Evolutionary conservation across 35 echinoderm and acorn worm species (phyloP).

Genomic region (Patiria miniata): DNA sequence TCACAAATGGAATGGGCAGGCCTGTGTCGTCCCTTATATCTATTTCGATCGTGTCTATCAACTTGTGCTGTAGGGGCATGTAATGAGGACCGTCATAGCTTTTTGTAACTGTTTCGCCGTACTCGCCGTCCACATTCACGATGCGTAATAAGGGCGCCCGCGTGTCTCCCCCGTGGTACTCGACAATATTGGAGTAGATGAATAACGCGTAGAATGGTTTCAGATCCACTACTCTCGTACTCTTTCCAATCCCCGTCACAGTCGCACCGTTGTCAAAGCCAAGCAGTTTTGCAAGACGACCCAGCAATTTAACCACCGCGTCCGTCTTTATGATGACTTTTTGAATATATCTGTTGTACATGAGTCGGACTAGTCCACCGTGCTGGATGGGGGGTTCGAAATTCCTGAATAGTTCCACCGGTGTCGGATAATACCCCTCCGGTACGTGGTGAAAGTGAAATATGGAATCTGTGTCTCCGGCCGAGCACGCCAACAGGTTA

Average conservation of each 20-base stretch:
- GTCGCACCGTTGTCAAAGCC: background rate
- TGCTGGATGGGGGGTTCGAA: too few species aligned
- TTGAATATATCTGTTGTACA: too few species aligned
- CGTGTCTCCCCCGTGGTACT: slow-evolving; percentile 39
- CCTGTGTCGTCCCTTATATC: slow-evolving; percentile 63
- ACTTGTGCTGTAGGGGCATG: slow-evolving; percentile 14
- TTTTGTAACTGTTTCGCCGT: background rate
- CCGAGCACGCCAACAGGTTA: too few species aligned
- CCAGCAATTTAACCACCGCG: too few species aligned
- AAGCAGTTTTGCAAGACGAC: background rate
- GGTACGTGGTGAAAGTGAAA: too few species aligned
- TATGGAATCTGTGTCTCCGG: too few species aligned
- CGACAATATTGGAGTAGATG: slow-evolving; percentile 34
- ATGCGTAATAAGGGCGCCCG: slow-evolving; percentile 42
- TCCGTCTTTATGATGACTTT: too few species aligned
- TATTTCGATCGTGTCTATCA: slow-evolving; percentile 46
- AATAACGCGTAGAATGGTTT: slow-evolving; percentile 19
- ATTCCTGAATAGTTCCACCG: too few species aligned
- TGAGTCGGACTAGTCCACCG: too few species aligned
- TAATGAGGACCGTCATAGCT: slow-evolving; percentile 42
- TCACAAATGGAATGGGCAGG: slow-evolving; percentile 39
- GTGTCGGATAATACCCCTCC: too few species aligned
- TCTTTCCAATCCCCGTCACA: background rate
- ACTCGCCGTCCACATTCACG: slow-evolving; percentile 13
- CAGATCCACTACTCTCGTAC: background rate